Base-by-base conservation (phyloP, 2,113 vertebrate species). In the Coturnix japonica region DNA sequence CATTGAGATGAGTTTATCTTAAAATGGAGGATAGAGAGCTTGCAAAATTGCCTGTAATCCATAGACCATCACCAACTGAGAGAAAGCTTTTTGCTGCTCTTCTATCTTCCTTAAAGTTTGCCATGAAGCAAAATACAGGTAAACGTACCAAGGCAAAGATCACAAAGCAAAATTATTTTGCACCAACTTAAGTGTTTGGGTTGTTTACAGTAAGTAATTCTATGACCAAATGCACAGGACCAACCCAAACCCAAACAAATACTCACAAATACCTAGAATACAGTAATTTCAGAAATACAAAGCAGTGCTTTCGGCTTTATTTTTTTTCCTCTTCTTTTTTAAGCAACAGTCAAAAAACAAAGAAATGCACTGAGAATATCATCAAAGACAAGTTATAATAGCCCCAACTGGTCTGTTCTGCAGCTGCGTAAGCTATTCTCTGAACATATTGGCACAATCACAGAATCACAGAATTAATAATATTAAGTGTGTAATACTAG, bases 381-480 rank as follows among this genome's bases (percentile, higher is more conserved):
- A 81, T 71, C 20, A 67, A 2, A 19, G 13, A 54, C 25, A 33
- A 2, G 1, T n/a, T 79, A 8, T 25, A 23, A 8, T 46, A 81
- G 71, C 44, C 66, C 33, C 51, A 53, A 6, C 18, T 51, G 47
- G 6, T 49, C 60, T 0, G 0, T 35, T 59, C 61, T 33, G 23
- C 59, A 85, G 47, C 43, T 56, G 39, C 22, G 6, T 54, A 35
- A 67, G 33, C 43, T 74, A 20, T 15, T 74, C 2, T 4, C 66
- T 54, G 56, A 61, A 4, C 1, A 43, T 6, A 23, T 0, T 25
- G 54, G 1, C 12, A 17, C 37, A n/a, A n/a, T n/a, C n/a, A n/a
- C n/a, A n/a, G n/a, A n/a, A n/a, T n/a, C n/a, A n/a, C n/a, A n/a
- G n/a, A n/a, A n/a, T n/a, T n/a, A n/a, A n/a, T n/a, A 46, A 11